phyloP scores from a whole-genome alignment of 2,113 vertebrate species.

The Butorides virescens region DNA sequence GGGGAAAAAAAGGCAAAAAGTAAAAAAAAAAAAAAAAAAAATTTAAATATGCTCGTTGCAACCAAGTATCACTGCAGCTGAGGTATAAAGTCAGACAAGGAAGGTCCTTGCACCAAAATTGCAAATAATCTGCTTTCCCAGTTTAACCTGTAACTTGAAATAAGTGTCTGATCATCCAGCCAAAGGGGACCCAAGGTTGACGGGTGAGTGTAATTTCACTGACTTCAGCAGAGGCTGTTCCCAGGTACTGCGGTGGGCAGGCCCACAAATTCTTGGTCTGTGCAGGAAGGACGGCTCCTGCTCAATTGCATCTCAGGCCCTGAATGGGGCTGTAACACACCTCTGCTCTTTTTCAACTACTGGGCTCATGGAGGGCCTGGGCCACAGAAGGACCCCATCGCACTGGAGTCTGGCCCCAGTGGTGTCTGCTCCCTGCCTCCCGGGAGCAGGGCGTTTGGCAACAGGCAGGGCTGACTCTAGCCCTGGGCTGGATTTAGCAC shows the following conservation, averaged over 20 bases:
- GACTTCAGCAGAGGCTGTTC: not conserved
- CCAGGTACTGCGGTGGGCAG: not conserved
- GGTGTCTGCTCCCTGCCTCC: no score
- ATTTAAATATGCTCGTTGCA: not conserved
- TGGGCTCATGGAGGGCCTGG: rapidly evolving
- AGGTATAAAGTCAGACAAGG: not conserved
- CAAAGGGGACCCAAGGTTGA: not conserved
- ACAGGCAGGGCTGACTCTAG: rapidly evolving
- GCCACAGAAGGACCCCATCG: not conserved
- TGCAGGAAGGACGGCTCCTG: not conserved
- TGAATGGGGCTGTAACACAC: not conserved
- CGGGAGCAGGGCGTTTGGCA: not conserved
- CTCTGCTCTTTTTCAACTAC: not conserved
- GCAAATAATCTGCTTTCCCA: not conserved
- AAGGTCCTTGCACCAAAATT: not conserved
- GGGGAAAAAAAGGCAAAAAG: not conserved
- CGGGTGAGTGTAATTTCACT: not conserved
- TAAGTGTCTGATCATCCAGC: not conserved
- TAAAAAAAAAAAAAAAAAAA: not conserved
- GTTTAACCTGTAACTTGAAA: not conserved
- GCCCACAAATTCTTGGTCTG: not conserved
- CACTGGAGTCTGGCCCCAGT: not conserved
- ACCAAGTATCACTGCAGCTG: not conserved
- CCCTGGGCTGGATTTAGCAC: not conserved
- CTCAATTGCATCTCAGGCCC: not conserved